A percentile compares a stretch with the other conserved stretches of the same genome.
Conservation (phyloP, 1,140 invertebrate species). For the Lepeophtheirus salmonis region DNA sequence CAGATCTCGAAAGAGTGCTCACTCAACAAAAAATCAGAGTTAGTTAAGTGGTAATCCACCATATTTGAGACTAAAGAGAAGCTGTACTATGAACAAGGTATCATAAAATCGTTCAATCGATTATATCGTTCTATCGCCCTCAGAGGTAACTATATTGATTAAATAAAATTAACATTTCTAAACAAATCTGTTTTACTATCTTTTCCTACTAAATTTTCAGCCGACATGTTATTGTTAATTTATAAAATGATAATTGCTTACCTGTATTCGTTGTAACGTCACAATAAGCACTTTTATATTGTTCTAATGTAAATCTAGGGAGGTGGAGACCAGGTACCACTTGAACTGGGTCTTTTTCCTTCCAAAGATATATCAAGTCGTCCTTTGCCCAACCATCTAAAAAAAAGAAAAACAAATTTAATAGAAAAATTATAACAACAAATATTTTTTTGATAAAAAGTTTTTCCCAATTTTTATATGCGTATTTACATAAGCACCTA, state of each 20-base stretch:
- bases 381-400: constrained; percentile 85
- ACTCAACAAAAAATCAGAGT: too few relatives aligned
- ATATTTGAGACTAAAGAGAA: too few relatives aligned
- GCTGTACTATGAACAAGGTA: too few relatives aligned
- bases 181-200: too few relatives aligned
- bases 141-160: too few relatives aligned
- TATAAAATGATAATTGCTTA: constrained; percentile 30
- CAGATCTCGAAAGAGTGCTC: too few relatives aligned
- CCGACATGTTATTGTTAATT: too few relatives aligned
- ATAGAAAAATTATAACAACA: neutral
- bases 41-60: too few relatives aligned
- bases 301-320: constrained; percentile 75
- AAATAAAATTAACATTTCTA: too few relatives aligned
- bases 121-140: too few relatives aligned
- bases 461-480: neutral
- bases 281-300: constrained; percentile 76
- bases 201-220: too few relatives aligned
- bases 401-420: neutral
- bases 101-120: too few relatives aligned
- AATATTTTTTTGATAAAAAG: neutral
- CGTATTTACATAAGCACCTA: neutral
- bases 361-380: constrained; percentile 82
- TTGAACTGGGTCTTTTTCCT: constrained; percentile 78
- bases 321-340: constrained; percentile 78
- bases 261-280: constrained; percentile 90